A percentile compares a stretch with the other conserved stretches of the same genome.
Evolutionary conservation across 2,888 invertebrate genomes (phyloP).

Genomic region (Leptinotarsa juncta): DNA sequence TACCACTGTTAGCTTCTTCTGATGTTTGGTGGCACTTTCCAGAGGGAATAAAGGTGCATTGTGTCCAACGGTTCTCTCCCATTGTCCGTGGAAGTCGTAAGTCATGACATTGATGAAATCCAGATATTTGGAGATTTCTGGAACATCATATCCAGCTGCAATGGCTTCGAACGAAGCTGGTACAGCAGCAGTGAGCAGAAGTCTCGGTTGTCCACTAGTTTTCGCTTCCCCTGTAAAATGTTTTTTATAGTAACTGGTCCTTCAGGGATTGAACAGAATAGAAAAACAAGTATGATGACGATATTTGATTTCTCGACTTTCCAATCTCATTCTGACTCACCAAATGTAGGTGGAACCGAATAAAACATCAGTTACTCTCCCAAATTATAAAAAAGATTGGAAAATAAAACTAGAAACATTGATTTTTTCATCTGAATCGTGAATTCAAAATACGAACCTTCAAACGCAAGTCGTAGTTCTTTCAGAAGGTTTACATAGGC

Average conservation of each 20-base stretch:
- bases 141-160: slow-evolving; percentile 93
- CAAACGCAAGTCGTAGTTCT: slow-evolving; percentile 90
- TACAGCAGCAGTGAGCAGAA: slow-evolving; percentile 81
- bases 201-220: slow-evolving; percentile 82
- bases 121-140: slow-evolving; percentile 92
- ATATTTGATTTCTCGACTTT: too few relatives aligned
- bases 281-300: too few relatives aligned
- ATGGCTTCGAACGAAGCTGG: slow-evolving; percentile 95
- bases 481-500: slow-evolving; percentile 87
- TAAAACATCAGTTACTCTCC: too few relatives aligned
- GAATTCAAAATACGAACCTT: slow-evolving; percentile 66
- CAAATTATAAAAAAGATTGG: too few relatives aligned
- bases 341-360: too few relatives aligned
- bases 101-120: slow-evolving; percentile 97
- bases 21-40: slow-evolving; percentile 89
- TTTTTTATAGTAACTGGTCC: not conserved
- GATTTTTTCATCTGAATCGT: not conserved
- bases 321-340: too few relatives aligned
- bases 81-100: slow-evolving; percentile 95
- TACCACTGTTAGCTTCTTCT: slow-evolving; percentile 93
- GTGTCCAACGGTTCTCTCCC: slow-evolving; percentile 93
- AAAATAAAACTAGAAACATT: not conserved
- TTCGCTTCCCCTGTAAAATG: slow-evolving; percentile 71
- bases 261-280: not conserved
- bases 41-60: slow-evolving; percentile 91